These are phyloP conservation scores for Ochropleura plecta DNA, from an alignment of 2,888 invertebrate genomes.

Conservation along the genomic window DNA sequence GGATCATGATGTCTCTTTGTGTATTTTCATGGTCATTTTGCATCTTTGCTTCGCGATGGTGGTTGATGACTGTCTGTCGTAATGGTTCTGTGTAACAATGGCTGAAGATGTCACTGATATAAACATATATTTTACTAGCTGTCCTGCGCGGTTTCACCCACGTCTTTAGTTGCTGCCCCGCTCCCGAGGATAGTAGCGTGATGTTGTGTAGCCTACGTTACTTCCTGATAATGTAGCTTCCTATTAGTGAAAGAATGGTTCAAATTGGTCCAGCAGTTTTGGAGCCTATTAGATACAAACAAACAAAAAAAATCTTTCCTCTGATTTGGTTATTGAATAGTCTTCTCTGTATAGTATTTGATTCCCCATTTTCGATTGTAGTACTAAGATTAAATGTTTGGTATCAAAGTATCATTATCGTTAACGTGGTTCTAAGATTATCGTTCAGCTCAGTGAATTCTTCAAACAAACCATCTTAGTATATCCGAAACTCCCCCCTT, in stretches of 20 bases:
- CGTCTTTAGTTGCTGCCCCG: too few relatives aligned
- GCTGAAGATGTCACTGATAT: slow-evolving; percentile 8
- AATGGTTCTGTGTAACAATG: slow-evolving; percentile 31
- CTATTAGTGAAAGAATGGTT: too few relatives aligned
- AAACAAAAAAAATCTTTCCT: too few relatives aligned
- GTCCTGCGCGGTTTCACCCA: too few relatives aligned
- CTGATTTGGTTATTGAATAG: background rate
- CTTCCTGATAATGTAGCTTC: too few relatives aligned
- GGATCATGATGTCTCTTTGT: slow-evolving; percentile 56
- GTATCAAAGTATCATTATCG: background rate
- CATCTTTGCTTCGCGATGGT: slow-evolving; percentile 20
- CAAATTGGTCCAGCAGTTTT: too few relatives aligned
- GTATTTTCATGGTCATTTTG: slow-evolving; percentile 51
- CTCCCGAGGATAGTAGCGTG: too few relatives aligned
- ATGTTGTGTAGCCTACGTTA: too few relatives aligned
- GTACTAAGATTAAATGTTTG: background rate
- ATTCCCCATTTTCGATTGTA: background rate
- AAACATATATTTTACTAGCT: too few relatives aligned
- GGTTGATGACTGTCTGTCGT: slow-evolving; percentile 2
- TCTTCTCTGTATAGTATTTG: background rate
- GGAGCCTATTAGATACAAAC: too few relatives aligned
- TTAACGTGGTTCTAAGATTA: background rate
- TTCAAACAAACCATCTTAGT: background rate
- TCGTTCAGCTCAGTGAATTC: background rate
- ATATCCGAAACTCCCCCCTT: too few relatives aligned